A percentile compares a stretch with the other conserved stretches of the same genome.
phyloP scores from a whole-genome alignment of 2,888 invertebrate species.

The Cryptus viduatorius region DNA sequence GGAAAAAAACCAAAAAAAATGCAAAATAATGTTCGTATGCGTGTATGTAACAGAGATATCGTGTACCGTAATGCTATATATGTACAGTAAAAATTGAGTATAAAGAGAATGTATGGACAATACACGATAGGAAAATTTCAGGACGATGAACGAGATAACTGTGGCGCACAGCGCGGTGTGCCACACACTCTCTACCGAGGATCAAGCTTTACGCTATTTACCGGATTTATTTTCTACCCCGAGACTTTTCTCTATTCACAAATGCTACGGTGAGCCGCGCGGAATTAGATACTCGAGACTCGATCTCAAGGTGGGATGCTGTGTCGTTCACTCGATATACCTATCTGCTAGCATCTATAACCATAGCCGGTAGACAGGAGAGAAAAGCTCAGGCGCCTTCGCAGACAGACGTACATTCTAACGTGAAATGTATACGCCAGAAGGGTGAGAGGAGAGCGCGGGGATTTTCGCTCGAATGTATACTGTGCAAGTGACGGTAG shows the following conservation, averaged over 20 bases:
- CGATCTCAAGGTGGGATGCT: constrained; percentile 50
- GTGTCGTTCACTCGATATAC: constrained; percentile 28
- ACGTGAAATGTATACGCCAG: constrained; percentile 16
- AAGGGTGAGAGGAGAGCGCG: constrained; percentile 4
- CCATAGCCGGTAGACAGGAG: not conserved
- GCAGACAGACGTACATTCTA: constrained; percentile 23
- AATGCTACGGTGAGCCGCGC: constrained; percentile 35
- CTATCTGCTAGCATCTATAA: constrained; percentile 10
- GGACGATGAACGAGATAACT: constrained; percentile 28
- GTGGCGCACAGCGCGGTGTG: not conserved
- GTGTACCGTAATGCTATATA: not conserved
- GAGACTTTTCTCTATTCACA: constrained; percentile 6
- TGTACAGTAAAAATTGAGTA: constrained; percentile 19
- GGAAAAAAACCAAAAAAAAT: not conserved
- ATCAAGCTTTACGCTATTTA: constrained; percentile 46
- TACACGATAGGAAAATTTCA: constrained; percentile 38
- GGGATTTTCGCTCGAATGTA: constrained; percentile 18
- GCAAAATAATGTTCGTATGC: not conserved
- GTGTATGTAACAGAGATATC: not conserved
- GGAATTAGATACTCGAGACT: constrained; percentile 63
- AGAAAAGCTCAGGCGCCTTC: constrained; percentile 23
- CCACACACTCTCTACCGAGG: constrained; percentile 6
- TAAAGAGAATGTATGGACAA: constrained; percentile 11
- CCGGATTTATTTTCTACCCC: constrained; percentile 54
- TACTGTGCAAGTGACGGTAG: constrained; percentile 3